These are phyloP conservation scores for Sminthurinus signatus DNA, from an alignment of 1,140 invertebrate genomes.

Conservation along the genomic window DNA sequence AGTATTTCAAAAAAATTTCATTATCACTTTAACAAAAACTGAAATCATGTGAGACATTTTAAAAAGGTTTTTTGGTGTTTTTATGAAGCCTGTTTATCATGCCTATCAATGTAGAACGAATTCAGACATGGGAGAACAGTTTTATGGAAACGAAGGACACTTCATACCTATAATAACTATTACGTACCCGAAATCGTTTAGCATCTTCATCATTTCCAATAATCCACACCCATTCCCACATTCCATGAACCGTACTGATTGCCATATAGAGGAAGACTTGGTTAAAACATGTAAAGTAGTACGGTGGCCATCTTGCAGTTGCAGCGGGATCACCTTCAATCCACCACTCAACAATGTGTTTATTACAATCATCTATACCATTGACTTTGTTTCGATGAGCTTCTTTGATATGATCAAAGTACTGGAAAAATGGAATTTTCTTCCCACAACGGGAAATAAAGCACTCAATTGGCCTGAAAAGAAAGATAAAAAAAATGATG, in stretches of 20 bases:
- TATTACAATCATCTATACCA: slow-evolving; percentile 16
- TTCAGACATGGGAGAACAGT: no score
- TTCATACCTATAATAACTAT: no score
- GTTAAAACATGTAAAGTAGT: slow-evolving; percentile 26
- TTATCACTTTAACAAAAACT: no score
- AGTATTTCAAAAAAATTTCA: no score
- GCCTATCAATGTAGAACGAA: no score
- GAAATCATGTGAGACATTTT: no score
- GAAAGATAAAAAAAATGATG: slow-evolving; percentile 5
- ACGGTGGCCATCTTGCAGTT: slow-evolving; percentile 29
- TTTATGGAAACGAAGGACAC: no score
- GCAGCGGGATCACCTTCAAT: slow-evolving; percentile 23
- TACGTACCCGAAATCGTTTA: slow-evolving; percentile 21
- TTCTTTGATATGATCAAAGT: slow-evolving; percentile 14
- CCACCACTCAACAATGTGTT: slow-evolving; percentile 24
- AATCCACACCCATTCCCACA: slow-evolving; percentile 28
- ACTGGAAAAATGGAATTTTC: slow-evolving; percentile 14
- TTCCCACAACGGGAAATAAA: slow-evolving; percentile 15
- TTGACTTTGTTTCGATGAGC: slow-evolving; percentile 23
- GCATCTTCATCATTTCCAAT: slow-evolving; percentile 29
- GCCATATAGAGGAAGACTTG: slow-evolving; percentile 25
- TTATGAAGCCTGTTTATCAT: no score
- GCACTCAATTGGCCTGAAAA: slow-evolving; percentile 19
- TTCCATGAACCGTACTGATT: slow-evolving; percentile 23
- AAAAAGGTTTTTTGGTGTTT: no score